Base-by-base conservation (phyloP, 2,888 invertebrate species). In the Agriopis leucophaearia region DNA sequence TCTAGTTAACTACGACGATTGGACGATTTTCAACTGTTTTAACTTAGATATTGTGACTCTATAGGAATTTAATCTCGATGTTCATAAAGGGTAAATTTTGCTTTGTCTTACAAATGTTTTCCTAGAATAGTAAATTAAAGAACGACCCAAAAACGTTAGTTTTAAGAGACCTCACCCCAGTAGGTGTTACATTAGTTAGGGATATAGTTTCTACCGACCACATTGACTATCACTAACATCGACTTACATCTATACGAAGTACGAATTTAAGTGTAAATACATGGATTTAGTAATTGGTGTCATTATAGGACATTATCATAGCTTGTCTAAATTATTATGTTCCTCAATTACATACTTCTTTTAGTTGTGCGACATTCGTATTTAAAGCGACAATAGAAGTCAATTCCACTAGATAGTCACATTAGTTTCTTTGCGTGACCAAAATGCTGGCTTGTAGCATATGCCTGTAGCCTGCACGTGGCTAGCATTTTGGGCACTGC, bases 221-320 rank as follows among this genome's bases (percentile, higher is more conserved):
- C 87, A 82, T 85, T 81, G 74, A 86, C 92, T 93, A 92, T 77
- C 75, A 76, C 92, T 91, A 93, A 93, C 93, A 93, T 82, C 90
- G 75, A 91, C 75, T 85, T 84, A 90, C 59, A 18, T 66, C 81
- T 88, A 88, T 77, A 75, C 36, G 16, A 36, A 12, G 10, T n/a
- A 81, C 81, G 61, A 54, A 55, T 71, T 65, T 61, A 64, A 50
- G 4, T 56, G 44, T 50, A 62, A 52, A 67, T 74, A 78, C 52
- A 67, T 47, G 70, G 80, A 78, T 74, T 81, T 79, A 76, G 75
- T 85, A 84, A 85, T 90, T 90, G 90, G 89, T 90, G 89, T 91
- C 81, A 85, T 83, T 74, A 78, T 79, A 85, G 84, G 83, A 82
- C 80, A 85, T 81, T 79, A 66, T 66, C 57, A 69, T 66, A 70